Conservation (phyloP, 2,797 vertebrate genomes). For the Chelidonichthys spinosus region DNA sequence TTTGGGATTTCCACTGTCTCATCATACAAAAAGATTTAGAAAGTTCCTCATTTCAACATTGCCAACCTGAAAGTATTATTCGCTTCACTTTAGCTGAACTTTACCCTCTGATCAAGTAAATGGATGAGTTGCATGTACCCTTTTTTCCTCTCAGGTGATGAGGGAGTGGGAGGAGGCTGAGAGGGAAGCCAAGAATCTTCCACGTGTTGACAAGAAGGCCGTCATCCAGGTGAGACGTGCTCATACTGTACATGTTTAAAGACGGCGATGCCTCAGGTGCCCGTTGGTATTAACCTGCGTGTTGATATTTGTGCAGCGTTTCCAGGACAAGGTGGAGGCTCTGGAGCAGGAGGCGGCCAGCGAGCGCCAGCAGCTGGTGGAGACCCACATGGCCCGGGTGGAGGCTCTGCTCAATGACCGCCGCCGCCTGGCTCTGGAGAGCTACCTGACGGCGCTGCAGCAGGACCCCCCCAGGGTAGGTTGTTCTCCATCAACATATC, state of each 20-base stretch:
- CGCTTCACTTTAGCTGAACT: not conserved
- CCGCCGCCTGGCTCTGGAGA: slow-evolving; percentile 94
- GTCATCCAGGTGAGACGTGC: slow-evolving; percentile 92
- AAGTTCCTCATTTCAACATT: not conserved
- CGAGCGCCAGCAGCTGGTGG: slow-evolving; percentile 96
- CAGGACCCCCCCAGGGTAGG: slow-evolving; percentile 90
- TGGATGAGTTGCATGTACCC: not conserved
- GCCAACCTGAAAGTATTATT: slow-evolving; percentile 10
- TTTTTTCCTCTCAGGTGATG: slow-evolving; percentile 89
- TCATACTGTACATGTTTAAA: not conserved
- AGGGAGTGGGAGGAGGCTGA: slow-evolving; percentile 99
- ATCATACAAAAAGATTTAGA: not conserved
- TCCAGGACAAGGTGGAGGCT: slow-evolving; percentile 98
- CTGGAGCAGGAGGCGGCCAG: slow-evolving; percentile 97
- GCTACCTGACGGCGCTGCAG: slow-evolving; percentile 95
- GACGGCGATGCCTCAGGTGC: too few relatives aligned
- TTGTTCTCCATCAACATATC: not conserved
- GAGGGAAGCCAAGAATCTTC: slow-evolving; percentile 94
- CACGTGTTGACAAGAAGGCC: slow-evolving; percentile 95
- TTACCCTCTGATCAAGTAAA: not conserved
- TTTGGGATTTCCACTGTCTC: not conserved
- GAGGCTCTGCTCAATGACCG: slow-evolving; percentile 97
- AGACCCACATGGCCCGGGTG: slow-evolving; percentile 98
- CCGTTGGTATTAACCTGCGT: not conserved
- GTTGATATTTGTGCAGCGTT: slow-evolving; percentile 84